phyloP scores from a whole-genome alignment of 2,797 vertebrate species.

The Danio jaintianensis region DNA sequence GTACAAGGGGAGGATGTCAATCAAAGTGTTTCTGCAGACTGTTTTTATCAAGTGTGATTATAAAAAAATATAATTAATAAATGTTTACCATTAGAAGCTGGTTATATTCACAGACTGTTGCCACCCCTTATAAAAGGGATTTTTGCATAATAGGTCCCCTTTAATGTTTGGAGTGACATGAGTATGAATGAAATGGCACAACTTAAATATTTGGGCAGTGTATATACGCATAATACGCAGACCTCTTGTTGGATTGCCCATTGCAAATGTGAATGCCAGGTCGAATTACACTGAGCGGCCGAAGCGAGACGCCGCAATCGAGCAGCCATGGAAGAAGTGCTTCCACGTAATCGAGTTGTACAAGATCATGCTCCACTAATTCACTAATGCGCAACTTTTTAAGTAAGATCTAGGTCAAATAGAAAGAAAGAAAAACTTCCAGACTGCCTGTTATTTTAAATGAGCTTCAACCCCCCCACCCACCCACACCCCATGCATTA shows the following conservation, averaged over 20 bases:
- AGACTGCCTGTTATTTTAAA: constrained; percentile 21
- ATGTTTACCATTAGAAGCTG: too few relatives aligned
- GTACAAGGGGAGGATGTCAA: too few relatives aligned
- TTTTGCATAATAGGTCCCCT: too few relatives aligned
- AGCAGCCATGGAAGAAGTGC: constrained; percentile 48
- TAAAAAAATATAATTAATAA: too few relatives aligned
- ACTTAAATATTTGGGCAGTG: not conserved
- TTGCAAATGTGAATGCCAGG: constrained; percentile 20
- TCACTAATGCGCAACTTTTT: constrained; percentile 63
- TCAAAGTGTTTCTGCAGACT: too few relatives aligned
- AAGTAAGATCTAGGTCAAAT: constrained; percentile 69
- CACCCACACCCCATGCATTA: constrained; percentile 27
- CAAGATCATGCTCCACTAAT: constrained; percentile 52
- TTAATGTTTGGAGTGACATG: not conserved
- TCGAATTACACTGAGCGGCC: constrained; percentile 15
- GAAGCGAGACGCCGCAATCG: constrained; percentile 32
- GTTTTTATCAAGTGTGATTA: too few relatives aligned
- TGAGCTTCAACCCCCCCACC: not conserved
- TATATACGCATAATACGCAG: not conserved
- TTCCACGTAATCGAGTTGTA: constrained; percentile 65
- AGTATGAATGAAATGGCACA: not conserved
- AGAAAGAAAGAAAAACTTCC: constrained; percentile 43
- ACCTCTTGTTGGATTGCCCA: not conserved
- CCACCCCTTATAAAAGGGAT: too few relatives aligned
- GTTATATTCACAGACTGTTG: too few relatives aligned